Base-by-base conservation (phyloP, 2,888 invertebrate genomes). In the Lithosia quadra region DNA sequence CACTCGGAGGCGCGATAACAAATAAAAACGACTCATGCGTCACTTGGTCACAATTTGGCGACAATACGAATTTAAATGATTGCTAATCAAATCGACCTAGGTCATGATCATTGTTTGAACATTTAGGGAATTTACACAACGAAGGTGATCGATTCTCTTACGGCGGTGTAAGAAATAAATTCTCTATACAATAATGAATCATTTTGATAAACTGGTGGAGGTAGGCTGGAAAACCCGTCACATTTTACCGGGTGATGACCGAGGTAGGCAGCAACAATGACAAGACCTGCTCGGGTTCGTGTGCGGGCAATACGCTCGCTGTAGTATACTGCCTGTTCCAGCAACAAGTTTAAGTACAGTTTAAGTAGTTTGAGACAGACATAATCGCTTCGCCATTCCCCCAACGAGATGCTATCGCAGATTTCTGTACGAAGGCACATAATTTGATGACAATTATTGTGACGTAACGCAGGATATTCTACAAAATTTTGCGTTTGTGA, bases 31-130 rank as follows among this genome's bases (percentile, higher is more conserved):
- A 8, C 15, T 7, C 22, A 18, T 22, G 18, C 60, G 36, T 39
- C 60, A 60, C 18, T 36, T 22, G n/a, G n/a, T n/a, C n/a, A 34
- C 13, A 36, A 13, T 36, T 11, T 36, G 39, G 43, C n/a, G 43
- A 5, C 3, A 10, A 2, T 0, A 15, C 39, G 28, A 39, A 18
- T 7, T 49, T 9, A 49, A 49, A 49, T n/a, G 49, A 18, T 49
- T n/a, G 49, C 49, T 49, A n/a, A n/a, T 49, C 49, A 49, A 49
- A 49, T 49, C 49, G 49, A n/a, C n/a, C 49, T 49, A 49, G 9
- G 49, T 49, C 15, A 49, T 49, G 49, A 49, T n/a, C 49, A 49
- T n/a, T 9, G 9, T n/a, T 49, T 49, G 49, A 49, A 49, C n/a
- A n/a, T 49, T 5, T 49, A 9, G n/a, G 49, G n/a, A n/a, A 49